Evolutionary conservation across 2,888 invertebrate genomes (phyloP).

Genomic region (Artemia sp.): DNA sequence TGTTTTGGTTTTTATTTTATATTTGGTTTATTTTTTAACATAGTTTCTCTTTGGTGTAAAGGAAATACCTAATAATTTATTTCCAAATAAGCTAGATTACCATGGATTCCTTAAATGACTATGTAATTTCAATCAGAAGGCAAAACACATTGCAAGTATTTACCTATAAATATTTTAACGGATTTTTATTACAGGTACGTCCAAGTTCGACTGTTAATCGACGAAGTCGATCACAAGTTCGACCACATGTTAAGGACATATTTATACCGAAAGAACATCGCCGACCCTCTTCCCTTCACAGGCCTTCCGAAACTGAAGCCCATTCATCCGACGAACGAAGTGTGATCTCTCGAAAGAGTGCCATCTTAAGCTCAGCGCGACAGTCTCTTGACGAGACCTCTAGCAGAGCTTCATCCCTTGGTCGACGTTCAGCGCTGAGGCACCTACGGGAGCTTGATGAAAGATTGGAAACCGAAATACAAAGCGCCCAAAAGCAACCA

Average conservation of each 20-base stretch:
- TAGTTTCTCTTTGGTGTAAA: too few species aligned
- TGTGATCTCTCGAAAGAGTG: conserved; percentile 6
- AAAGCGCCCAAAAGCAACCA: not conserved
- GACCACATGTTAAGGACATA: conserved; percentile 6
- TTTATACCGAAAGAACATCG: not conserved
- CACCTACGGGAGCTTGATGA: conserved; percentile 10
- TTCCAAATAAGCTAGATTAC: too few species aligned
- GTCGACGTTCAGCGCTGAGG: not conserved
- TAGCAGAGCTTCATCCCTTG: not conserved
- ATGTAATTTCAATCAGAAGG: too few species aligned
- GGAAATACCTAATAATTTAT: too few species aligned
- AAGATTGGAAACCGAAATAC: not conserved
- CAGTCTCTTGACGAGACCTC: not conserved
- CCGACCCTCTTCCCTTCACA: conserved; percentile 8
- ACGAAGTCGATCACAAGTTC: conserved; percentile 2
- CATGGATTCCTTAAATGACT: too few species aligned
- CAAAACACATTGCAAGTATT: too few species aligned
- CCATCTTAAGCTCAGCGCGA: not conserved
- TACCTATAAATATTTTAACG: not conserved
- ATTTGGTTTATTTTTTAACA: too few species aligned
- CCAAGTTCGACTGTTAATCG: not conserved
- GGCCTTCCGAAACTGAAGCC: not conserved
- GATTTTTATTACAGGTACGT: conserved; percentile 12
- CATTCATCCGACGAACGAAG: conserved; percentile 7
- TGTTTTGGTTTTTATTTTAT: too few species aligned